Conservation (phyloP, 2,113 vertebrate genomes). For the Myrmophylax atrothorax region DNA sequence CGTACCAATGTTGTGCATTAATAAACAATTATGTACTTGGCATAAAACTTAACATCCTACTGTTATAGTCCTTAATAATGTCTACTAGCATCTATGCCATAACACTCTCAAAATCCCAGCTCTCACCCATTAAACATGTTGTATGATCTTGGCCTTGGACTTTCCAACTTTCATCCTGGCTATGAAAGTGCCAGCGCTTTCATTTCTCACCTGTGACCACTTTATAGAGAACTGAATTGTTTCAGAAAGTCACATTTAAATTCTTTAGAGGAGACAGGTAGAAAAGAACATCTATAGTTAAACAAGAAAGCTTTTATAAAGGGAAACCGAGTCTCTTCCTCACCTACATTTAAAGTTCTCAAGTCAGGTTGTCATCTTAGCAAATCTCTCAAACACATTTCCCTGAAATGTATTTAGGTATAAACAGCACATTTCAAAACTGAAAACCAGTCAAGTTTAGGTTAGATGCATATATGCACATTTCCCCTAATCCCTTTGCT, state of each 20-base stretch:
- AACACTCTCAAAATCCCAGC: not conserved
- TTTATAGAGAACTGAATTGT: not conserved
- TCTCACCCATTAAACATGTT: not conserved
- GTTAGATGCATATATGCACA: not conserved
- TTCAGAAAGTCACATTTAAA: not conserved
- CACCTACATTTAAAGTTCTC: not conserved
- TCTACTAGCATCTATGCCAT: not conserved
- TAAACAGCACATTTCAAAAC: not conserved
- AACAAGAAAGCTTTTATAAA: not conserved
- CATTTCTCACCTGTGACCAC: not conserved
- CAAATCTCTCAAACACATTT: not conserved
- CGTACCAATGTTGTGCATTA: not conserved
- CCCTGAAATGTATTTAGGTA: not conserved
- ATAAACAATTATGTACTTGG: not conserved
- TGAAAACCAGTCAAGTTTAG: not conserved
- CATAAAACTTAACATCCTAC: not conserved
- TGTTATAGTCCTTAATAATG: not conserved
- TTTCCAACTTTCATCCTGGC: not conserved
- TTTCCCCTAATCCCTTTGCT: not conserved
- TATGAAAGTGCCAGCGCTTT: not conserved
- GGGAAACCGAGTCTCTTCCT: not conserved
- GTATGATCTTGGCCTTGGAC: not conserved
- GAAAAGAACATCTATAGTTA: not conserved
- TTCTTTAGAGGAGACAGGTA: not conserved
- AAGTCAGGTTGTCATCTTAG: not conserved